Conservation (phyloP, 1,140 invertebrate genomes). For the Eriocheir sinensis region DNA sequence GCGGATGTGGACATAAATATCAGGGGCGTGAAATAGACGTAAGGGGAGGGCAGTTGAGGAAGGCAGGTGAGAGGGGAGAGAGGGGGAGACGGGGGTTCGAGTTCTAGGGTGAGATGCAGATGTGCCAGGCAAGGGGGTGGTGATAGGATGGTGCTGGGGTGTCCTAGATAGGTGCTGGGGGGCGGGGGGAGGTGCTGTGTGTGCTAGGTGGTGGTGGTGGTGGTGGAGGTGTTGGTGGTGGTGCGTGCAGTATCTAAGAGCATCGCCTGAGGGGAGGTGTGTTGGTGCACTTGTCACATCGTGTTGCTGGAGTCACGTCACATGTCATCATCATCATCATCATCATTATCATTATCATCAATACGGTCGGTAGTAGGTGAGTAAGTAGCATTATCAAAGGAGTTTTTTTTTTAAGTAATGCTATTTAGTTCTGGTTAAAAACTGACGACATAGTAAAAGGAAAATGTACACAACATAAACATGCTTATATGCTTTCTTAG, state of each 20-base stretch:
- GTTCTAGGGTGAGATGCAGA: background rate
- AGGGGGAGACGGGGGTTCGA: background rate
- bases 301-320: background rate
- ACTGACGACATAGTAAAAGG: background rate
- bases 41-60: background rate
- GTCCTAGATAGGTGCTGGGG: background rate
- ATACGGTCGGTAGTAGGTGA: too few species aligned
- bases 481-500: background rate
- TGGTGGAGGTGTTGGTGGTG: background rate
- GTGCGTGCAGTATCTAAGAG: background rate
- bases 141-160: too few species aligned
- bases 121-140: too few species aligned
- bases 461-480: background rate
- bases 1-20: background rate
- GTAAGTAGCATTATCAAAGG: background rate
- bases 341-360: too few species aligned
- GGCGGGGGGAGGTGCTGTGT: background rate
- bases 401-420: background rate
- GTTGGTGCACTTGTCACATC: constrained; percentile 21
- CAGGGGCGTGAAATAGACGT: background rate
- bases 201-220: background rate
- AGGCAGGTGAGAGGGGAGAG: background rate
- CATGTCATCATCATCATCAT: background rate
- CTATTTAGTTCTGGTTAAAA: background rate
- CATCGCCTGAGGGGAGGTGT: background rate